Evolutionary conservation across 2,888 invertebrate genomes (phyloP).

Genomic region (Apantesis nais): DNA sequence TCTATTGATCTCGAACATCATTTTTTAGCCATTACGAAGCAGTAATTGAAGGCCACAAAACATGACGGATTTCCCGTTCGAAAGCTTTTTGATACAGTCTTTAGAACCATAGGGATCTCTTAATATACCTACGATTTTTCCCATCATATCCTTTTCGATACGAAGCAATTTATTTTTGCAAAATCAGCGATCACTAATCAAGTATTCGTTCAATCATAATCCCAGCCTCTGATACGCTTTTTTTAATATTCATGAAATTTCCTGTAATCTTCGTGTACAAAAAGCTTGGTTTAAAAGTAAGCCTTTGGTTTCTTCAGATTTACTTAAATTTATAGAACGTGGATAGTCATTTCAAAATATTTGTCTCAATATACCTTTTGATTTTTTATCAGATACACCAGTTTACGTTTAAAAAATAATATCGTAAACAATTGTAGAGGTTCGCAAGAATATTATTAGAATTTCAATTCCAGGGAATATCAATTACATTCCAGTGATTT

Average conservation of each 20-base stretch:
- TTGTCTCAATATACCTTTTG: no score
- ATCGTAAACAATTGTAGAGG: no score
- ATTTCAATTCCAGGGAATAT: no score
- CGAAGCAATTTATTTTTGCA: constrained; percentile 45
- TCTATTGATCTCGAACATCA: constrained; percentile 20
- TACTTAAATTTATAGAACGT: constrained; percentile 12
- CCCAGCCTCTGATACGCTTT: constrained; percentile 40
- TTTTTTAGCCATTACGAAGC: constrained; percentile 35
- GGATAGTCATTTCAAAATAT: constrained; percentile 17
- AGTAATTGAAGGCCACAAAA: constrained; percentile 35
- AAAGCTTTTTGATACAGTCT: constrained; percentile 36
- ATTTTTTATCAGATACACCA: no score
- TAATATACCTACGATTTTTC: constrained; percentile 14
- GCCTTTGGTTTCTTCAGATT: constrained; percentile 32
- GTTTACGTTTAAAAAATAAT: no score
- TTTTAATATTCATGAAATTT: constrained; percentile 51
- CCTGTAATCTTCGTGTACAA: constrained; percentile 40
- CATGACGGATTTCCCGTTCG: constrained; percentile 14
- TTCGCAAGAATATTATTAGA: no score
- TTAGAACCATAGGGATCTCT: constrained; percentile 24
- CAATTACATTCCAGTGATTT: no score
- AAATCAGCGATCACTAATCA: constrained; percentile 54
- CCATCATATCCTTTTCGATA: constrained; percentile 34
- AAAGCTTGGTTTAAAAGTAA: constrained; percentile 36
- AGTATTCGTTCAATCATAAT: constrained; percentile 57